These are phyloP conservation scores for Euphysa ruthae DNA, from an alignment of 30 jellyfish, hydroid and myxozoan species.

Conservation along the genomic window DNA sequence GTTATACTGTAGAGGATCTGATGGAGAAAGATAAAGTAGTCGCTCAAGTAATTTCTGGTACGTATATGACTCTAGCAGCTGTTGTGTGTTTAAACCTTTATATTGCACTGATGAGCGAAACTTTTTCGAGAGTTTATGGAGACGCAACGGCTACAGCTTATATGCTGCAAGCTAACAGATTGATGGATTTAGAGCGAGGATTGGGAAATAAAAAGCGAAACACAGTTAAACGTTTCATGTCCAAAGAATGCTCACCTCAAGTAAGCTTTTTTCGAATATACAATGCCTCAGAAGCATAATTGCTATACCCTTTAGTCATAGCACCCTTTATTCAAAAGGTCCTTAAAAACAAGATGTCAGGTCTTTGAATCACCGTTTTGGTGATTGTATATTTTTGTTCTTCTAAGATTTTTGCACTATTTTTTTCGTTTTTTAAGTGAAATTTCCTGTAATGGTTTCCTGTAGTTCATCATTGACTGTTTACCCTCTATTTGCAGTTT, in stretches of 20 bases:
- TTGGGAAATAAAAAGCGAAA: slow-evolving; percentile 67
- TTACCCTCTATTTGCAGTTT: too few relatives aligned
- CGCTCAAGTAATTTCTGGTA: slow-evolving; percentile 99
- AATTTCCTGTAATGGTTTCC: too few relatives aligned
- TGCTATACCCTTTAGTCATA: too few relatives aligned
- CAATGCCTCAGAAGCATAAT: too few relatives aligned
- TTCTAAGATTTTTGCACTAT: too few relatives aligned
- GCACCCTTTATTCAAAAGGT: too few relatives aligned
- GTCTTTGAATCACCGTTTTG: too few relatives aligned
- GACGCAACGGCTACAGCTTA: slow-evolving; percentile 97
- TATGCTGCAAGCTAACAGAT: slow-evolving; percentile 96
- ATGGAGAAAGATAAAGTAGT: slow-evolving; percentile 70
- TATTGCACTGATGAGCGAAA: slow-evolving; percentile 89
- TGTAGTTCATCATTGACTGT: too few relatives aligned
- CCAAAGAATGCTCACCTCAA: slow-evolving; percentile 96
- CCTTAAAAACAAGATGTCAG: too few relatives aligned
- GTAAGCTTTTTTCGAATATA: slow-evolving; percentile 30
- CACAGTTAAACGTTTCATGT: slow-evolving; percentile 68
- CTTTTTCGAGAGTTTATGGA: slow-evolving; percentile 91
- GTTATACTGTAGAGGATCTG: slow-evolving; percentile 72
- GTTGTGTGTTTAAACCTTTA: slow-evolving; percentile 82
- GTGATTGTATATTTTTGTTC: too few relatives aligned
- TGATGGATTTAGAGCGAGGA: slow-evolving; percentile 68
- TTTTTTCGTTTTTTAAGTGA: too few relatives aligned
- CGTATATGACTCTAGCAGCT: slow-evolving; percentile 85